phyloP scores from a whole-genome alignment of 2,797 vertebrate species.

The Synaphobranchus kaupii region DNA sequence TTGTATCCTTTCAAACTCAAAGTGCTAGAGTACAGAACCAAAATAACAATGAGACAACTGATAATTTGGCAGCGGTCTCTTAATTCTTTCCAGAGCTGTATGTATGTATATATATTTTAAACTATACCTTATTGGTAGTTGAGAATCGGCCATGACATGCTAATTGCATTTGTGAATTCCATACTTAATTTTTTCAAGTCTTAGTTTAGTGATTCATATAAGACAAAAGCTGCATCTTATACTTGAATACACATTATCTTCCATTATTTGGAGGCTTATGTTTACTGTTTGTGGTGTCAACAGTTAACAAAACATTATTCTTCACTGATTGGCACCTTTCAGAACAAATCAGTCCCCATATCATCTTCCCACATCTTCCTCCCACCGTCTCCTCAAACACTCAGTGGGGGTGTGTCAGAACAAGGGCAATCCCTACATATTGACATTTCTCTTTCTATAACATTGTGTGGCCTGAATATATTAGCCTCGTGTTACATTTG shows the following conservation, averaged over 20 bases:
- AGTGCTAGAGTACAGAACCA: no score
- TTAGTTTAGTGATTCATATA: constrained; percentile 48
- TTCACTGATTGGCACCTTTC: not conserved
- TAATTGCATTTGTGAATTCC: no score
- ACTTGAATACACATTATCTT: not conserved
- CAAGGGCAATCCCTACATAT: constrained; percentile 20
- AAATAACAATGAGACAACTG: no score
- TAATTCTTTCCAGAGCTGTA: no score
- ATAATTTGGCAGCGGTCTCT: no score
- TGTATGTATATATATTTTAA: no score
- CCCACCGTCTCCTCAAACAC: not conserved
- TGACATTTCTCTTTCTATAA: constrained; percentile 67
- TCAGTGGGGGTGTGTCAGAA: not conserved
- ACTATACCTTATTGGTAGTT: no score
- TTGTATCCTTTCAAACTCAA: no score
- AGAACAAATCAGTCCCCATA: not conserved
- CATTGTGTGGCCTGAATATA: constrained; percentile 92
- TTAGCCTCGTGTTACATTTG: constrained; percentile 81
- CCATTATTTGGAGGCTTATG: no score
- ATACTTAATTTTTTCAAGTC: no score
- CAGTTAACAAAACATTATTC: not conserved
- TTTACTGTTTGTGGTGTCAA: no score
- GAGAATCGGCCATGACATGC: no score
- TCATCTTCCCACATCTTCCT: not conserved
- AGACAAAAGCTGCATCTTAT: constrained; percentile 29